These are phyloP conservation scores for Danaus plexippus DNA, from an alignment of 1,140 invertebrate genomes.

Conservation along the genomic window DNA sequence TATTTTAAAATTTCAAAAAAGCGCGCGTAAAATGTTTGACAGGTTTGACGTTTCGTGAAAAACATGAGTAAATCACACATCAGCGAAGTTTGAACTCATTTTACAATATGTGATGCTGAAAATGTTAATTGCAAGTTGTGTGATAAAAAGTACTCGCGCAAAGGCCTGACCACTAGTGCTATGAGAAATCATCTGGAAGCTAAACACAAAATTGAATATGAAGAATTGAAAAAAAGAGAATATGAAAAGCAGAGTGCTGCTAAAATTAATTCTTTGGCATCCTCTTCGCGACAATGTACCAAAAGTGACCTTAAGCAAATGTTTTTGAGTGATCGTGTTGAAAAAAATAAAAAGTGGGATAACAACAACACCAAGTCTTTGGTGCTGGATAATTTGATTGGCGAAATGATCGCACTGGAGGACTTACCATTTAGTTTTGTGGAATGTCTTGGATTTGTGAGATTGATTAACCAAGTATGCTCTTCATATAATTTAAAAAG, in stretches of 20 bases:
- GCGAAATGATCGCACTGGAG: conserved; percentile 16
- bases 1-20: not conserved
- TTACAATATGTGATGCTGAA: conserved; percentile 7
- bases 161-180: conserved; percentile 10
- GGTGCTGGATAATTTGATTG: conserved; percentile 15
- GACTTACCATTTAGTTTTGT: conserved; percentile 14
- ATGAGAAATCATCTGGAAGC: conserved; percentile 11
- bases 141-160: conserved; percentile 12
- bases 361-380: conserved; percentile 15
- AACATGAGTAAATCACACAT: conserved; percentile 24
- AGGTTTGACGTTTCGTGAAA: conserved; percentile 20
- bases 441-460: conserved; percentile 13
- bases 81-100: conserved; percentile 10
- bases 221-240: conserved; percentile 15
- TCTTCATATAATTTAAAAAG: conserved; percentile 12
- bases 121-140: conserved; percentile 14
- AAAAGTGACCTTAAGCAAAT: conserved; percentile 19
- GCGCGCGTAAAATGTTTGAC: conserved; percentile 16
- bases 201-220: conserved; percentile 15
- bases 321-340: conserved; percentile 10
- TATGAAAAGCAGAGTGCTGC: conserved; percentile 9
- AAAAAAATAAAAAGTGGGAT: conserved; percentile 16
- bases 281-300: conserved; percentile 14
- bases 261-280: conserved; percentile 10
- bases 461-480: conserved; percentile 11